These are phyloP conservation scores for Aphelinus atriplicis DNA, from an alignment of 1,140 invertebrate species.

Conservation along the genomic window DNA sequence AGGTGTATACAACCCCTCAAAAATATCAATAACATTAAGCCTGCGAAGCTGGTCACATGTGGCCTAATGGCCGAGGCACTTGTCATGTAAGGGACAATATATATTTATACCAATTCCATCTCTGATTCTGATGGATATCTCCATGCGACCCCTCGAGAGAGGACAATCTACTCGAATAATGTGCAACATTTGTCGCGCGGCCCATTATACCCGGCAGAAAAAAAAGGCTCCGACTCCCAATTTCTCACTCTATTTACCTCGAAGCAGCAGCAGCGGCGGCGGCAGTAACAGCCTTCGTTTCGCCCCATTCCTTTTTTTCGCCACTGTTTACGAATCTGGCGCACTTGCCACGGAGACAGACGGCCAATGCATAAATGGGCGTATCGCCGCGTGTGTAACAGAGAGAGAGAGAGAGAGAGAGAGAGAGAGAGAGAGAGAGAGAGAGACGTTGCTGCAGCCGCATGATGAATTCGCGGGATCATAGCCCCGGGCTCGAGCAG, in stretches of 20 bases:
- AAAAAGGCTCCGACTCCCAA: slow-evolving; percentile 4
- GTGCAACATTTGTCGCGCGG: slow-evolving; percentile 5
- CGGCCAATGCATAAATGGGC: slow-evolving; percentile 21
- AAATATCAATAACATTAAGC: too few species aligned
- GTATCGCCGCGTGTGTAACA: neutral
- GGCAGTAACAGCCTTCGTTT: neutral
- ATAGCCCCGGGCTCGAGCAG: neutral
- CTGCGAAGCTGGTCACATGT: too few species aligned
- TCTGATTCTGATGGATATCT: too few species aligned
- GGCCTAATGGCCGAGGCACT: too few species aligned
- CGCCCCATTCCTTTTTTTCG: neutral
- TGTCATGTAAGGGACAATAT: too few species aligned
- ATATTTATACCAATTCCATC: too few species aligned
- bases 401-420: neutral
- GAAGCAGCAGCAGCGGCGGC: neutral
- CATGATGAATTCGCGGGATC: slow-evolving; percentile 17
- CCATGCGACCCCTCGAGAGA: neutral
- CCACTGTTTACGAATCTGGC: slow-evolving; percentile 16
- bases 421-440: neutral
- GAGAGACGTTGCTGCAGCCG: neutral
- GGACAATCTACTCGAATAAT: slow-evolving; percentile 9
- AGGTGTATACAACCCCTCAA: too few species aligned
- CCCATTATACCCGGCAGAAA: slow-evolving; percentile 1
- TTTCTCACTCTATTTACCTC: slow-evolving; percentile 19
- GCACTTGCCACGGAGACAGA: slow-evolving; percentile 26